A percentile compares a stretch with the other conserved stretches of the same genome.
These are phyloP conservation scores for Hyphantria cunea DNA, from an alignment of 1,140 invertebrate species.

Conservation along the genomic window DNA sequence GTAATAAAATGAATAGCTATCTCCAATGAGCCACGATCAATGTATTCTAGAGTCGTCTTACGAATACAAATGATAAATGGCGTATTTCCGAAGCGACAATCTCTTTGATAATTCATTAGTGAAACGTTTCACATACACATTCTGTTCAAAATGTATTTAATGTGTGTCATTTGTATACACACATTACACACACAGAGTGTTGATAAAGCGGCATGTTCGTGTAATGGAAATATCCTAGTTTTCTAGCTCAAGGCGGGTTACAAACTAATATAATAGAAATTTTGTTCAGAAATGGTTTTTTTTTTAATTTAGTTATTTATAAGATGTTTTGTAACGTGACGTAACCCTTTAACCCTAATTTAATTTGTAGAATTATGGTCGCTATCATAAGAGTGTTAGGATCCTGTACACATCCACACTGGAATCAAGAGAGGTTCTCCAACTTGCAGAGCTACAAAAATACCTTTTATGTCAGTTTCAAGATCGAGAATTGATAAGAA, in stretches of 20 bases:
- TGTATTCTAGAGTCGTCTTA: background rate
- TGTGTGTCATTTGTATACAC: constrained; percentile 14
- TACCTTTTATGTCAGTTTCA: too few relatives aligned
- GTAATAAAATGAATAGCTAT: background rate
- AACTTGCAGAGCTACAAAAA: too few relatives aligned
- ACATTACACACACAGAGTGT: too few relatives aligned
- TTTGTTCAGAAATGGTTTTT: background rate
- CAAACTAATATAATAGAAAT: constrained; percentile 10
- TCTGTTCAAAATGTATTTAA: background rate
- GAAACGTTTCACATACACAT: background rate
- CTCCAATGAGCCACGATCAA: background rate
- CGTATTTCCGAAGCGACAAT: background rate
- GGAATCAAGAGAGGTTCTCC: too few relatives aligned
- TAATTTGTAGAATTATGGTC: too few relatives aligned
- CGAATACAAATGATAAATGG: background rate
- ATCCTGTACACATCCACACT: too few relatives aligned
- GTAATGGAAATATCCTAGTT: constrained; percentile 34
- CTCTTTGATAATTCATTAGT: background rate
- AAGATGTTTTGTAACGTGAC: too few relatives aligned
- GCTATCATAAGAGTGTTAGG: too few relatives aligned
- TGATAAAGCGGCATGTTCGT: constrained; percentile 11
- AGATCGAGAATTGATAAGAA: too few relatives aligned
- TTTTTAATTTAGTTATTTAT: too few relatives aligned
- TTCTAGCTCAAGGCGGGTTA: constrained; percentile 39
- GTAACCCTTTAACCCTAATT: too few relatives aligned